A percentile compares a stretch with the other conserved stretches of the same genome.
Evolutionary conservation across 2,113 vertebrate species (phyloP).

Genomic region (cattle (Bos taurus)): DNA sequence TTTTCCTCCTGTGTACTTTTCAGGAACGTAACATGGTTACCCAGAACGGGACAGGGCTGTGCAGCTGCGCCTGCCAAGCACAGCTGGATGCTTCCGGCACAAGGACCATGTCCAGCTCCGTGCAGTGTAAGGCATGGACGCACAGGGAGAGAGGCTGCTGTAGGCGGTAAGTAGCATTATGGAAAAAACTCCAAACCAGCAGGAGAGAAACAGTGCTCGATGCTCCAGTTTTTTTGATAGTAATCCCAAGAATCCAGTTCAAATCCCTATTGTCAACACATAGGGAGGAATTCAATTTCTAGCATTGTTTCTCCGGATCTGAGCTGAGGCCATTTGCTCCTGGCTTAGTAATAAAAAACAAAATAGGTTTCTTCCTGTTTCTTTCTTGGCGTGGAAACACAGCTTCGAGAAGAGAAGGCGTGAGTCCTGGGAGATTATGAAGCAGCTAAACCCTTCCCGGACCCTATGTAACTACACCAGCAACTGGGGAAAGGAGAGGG

Average conservation of each 20-base stretch:
- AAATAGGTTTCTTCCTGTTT: constrained; percentile 50
- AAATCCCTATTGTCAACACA: constrained; percentile 29
- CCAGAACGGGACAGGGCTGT: neutral
- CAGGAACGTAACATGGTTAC: neutral
- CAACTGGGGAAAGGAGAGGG: neutral
- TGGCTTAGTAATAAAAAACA: constrained; percentile 53
- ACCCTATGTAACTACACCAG: constrained; percentile 42
- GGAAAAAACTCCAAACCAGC: constrained; percentile 39
- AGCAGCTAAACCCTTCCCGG: constrained; percentile 52
- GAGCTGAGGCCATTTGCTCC: constrained; percentile 51
- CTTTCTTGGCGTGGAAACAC: constrained; percentile 41
- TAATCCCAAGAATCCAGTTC: constrained; percentile 45
- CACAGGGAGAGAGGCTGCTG: constrained; percentile 45
- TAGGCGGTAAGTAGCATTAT: constrained; percentile 5
- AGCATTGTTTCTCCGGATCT: neutral
- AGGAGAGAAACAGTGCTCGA: neutral
- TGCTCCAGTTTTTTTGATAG: constrained; percentile 44
- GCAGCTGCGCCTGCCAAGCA: neutral
- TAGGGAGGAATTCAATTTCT: constrained; percentile 13
- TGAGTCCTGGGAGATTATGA: constrained; percentile 46
- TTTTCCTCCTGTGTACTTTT: neutral
- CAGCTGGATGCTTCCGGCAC: constrained; percentile 11
- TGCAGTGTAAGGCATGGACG: constrained; percentile 71
- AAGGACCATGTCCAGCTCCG: constrained; percentile 41
- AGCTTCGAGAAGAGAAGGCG: constrained; percentile 41